A percentile compares a stretch with the other conserved stretches of the same genome.
Evolutionary conservation across 2,888 invertebrate species (phyloP).

Genomic region (Aphelenchoides bicaudatus): DNA sequence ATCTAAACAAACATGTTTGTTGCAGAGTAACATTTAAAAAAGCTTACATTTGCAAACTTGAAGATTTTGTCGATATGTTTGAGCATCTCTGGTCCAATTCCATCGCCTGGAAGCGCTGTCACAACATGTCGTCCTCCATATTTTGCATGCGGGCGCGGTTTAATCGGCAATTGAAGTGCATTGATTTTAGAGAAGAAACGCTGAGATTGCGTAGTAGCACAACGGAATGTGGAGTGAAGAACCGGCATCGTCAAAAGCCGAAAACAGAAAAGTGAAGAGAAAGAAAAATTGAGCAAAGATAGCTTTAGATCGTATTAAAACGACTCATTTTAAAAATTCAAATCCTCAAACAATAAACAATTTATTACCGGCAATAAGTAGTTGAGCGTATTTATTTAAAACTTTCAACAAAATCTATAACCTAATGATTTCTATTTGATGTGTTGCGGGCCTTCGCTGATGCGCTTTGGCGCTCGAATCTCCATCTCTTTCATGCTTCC

Average conservation of each 20-base stretch:
- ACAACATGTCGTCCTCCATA: slow-evolving; percentile 62
- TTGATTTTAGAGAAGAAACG: not conserved
- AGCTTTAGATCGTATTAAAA: not conserved
- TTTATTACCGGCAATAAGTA: not conserved
- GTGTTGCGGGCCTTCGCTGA: slow-evolving; percentile 43
- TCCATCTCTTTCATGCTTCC: slow-evolving; percentile 55
- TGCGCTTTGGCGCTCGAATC: slow-evolving; percentile 45
- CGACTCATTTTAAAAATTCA: not conserved
- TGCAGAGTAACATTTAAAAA: slow-evolving; percentile 21
- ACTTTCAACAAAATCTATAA: not conserved
- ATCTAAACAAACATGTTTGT: too few species aligned
- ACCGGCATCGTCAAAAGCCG: not conserved
- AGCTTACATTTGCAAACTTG: slow-evolving; percentile 42
- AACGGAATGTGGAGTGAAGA: not conserved
- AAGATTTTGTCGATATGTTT: slow-evolving; percentile 85
- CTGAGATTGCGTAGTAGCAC: not conserved
- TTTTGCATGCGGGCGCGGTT: not conserved
- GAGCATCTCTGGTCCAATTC: slow-evolving; percentile 68
- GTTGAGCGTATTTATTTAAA: slow-evolving; percentile 17
- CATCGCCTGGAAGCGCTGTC: slow-evolving; percentile 38
- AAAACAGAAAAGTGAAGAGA: not conserved
- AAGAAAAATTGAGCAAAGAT: not conserved
- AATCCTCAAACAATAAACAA: not conserved
- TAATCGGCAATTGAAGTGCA: too few species aligned
- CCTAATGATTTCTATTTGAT: not conserved